These are phyloP conservation scores for Mionectes olivaceus DNA, from an alignment of 2,797 vertebrate genomes.

Conservation along the genomic window DNA sequence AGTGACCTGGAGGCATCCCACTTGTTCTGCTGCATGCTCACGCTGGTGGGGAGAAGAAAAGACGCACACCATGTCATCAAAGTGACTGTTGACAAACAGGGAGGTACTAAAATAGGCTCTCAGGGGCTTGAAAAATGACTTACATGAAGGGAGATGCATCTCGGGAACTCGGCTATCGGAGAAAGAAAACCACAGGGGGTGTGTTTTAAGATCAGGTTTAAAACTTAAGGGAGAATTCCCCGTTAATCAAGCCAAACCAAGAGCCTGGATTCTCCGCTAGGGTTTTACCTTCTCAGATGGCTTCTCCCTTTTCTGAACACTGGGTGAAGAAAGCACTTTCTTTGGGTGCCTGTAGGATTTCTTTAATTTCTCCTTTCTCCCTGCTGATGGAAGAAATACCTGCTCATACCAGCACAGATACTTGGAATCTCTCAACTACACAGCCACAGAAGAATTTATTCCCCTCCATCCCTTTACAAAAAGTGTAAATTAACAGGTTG, in stretches of 20 bases:
- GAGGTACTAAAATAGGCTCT: neutral
- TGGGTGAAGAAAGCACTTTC: conserved; percentile 90
- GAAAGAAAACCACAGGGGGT: conserved; percentile 8
- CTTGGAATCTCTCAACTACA: neutral
- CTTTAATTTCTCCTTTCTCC: conserved; percentile 89
- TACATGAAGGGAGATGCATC: conserved; percentile 93
- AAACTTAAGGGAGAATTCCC: neutral
- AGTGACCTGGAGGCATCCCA: conserved; percentile 94
- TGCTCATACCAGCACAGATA: neutral
- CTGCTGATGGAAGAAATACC: conserved; percentile 72
- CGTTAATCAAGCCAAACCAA: neutral
- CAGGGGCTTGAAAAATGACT: conserved; percentile 71
- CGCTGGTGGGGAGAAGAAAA: conserved; percentile 78
- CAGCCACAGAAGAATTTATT: neutral
- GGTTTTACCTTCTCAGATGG: conserved; percentile 85
- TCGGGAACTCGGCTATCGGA: conserved; percentile 80
- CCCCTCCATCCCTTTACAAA: neutral
- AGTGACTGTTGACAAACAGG: neutral
- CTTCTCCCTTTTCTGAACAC: conserved; percentile 89
- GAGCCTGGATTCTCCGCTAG: neutral
- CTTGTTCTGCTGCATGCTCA: conserved; percentile 93
- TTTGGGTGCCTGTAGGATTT: conserved; percentile 87
- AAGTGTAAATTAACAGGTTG: neutral
- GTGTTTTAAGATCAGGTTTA: neutral
- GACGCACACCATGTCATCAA: neutral